phyloP scores from a whole-genome alignment of 2,797 vertebrate species.

The Melanogrammus aeglefinus region DNA sequence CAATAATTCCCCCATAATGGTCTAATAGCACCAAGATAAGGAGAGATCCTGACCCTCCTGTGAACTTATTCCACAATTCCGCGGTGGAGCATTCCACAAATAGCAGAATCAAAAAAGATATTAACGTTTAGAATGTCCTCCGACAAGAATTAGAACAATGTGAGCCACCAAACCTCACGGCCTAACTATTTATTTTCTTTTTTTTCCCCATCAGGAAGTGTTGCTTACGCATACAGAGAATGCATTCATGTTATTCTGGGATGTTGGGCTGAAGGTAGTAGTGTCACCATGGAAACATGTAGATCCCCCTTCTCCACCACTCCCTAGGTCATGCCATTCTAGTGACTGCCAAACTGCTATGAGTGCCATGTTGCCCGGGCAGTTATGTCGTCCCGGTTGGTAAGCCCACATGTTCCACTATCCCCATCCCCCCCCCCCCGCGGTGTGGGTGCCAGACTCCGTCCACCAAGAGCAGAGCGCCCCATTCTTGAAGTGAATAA shows the following conservation, averaged over 20 bases:
- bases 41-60: neutral
- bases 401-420: neutral
- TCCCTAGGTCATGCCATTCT: conserved; percentile 6
- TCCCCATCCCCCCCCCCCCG: neutral
- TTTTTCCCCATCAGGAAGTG: conserved; percentile 41
- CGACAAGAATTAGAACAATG: conserved; percentile 31
- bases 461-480: neutral
- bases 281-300: conserved; percentile 63
- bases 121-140: conserved; percentile 19
- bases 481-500: neutral
- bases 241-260: conserved; percentile 65
- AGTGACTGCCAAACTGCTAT: neutral
- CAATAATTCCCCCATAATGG: neutral
- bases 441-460: neutral
- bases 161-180: conserved; percentile 5
- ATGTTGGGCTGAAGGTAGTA: conserved; percentile 50
- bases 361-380: neutral
- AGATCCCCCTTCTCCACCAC: conserved; percentile 45
- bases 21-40: neutral
- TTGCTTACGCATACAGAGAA: conserved; percentile 49
- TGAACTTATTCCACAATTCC: neutral
- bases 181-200: conserved; percentile 21
- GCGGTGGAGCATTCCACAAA: neutral
- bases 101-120: neutral
- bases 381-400: neutral